Conservation (phyloP, 92 coral and sea anemone genomes). For the Heteractis magnifica region DNA sequence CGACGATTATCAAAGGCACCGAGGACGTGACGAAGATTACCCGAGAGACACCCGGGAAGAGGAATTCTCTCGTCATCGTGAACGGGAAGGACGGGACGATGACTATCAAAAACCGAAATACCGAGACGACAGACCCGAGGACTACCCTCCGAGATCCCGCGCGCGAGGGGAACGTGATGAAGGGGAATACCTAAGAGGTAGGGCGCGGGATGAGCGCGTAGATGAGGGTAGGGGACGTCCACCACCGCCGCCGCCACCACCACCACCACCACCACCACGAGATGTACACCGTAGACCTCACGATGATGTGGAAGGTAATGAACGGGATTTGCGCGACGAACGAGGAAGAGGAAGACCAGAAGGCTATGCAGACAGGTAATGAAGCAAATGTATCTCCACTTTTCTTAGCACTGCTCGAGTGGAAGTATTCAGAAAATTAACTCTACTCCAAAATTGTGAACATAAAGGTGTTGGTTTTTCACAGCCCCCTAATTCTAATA, state of each 20-base stretch:
- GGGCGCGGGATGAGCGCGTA: constrained; percentile 52
- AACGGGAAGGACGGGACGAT: constrained; percentile 55
- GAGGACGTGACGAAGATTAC: constrained; percentile 61
- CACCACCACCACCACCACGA: constrained; percentile 28
- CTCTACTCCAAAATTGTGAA: too few relatives aligned
- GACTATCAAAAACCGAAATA: constrained; percentile 45
- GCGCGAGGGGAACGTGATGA: constrained; percentile 61
- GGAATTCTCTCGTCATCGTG: constrained; percentile 47
- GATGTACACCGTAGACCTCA: constrained; percentile 46
- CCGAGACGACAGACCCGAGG: constrained; percentile 55
- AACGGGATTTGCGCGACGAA: constrained; percentile 36
- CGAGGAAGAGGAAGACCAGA: constrained; percentile 23
- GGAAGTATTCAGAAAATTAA: too few relatives aligned
- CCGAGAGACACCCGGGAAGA: constrained; percentile 59
- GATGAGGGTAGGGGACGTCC: constrained; percentile 42
- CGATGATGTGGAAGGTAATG: constrained; percentile 32
- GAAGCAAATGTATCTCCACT: neutral
- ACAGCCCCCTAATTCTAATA: too few relatives aligned
- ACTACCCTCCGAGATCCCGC: constrained; percentile 37
- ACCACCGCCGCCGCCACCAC: too few relatives aligned
- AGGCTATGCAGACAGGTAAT: constrained; percentile 22
- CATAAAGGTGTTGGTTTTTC: too few relatives aligned
- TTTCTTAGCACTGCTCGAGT: too few relatives aligned
- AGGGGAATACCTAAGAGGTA: constrained; percentile 35
- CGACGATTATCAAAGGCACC: constrained; percentile 44